Evolutionary conservation across 2,888 invertebrate genomes (phyloP), one percentile per base, ranked within the genome.

Genomic region (Lasioglossum leucozonium): DNA sequence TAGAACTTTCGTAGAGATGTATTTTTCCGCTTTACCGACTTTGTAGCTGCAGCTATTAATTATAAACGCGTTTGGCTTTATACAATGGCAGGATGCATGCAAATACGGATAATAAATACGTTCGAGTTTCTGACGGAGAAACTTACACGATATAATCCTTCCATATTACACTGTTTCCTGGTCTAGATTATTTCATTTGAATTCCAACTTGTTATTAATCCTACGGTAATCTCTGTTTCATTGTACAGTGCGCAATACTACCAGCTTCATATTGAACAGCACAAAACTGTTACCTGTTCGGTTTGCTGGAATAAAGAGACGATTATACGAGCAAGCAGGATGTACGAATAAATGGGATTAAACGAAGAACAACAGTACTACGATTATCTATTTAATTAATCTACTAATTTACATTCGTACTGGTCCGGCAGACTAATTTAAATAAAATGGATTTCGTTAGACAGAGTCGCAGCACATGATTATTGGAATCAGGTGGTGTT

Each of bases 401-500:
- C 67, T 72, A 18, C 72, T 73, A 65, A 77, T 72, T 72, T 77
- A 55, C 72, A 72, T 30, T 13, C 65, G 44, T 40, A n/a, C 30
- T 16, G 40, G 72, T 18, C 30, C 1, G 5, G 26, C 5, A 1
- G 26, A 51, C 58, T 40, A 81, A 81, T 83, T 76, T 42, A 72
- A 72, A 72, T 58, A 77, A 55, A 58, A 81, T 83, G 73, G 65
- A 83, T 76, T 72, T 76, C 30, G 67, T 42, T 72, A 40, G 10
- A 30, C 44, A 40, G 65, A 67, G 73, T 84, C 58, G 13, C 62
- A 47, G n/a, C 5, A 44, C 44, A 71, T 34, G 62, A 84, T 77
- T 73, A 81, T 77, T 55, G 34, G 37, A 71, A 55, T 72, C 81
- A 72, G 73, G 73, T 79, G 58, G 44, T 69, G 42, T 71, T 37